A percentile compares a stretch with the other conserved stretches of the same genome.
phyloP scores from a whole-genome alignment of 2,888 invertebrate species.

The Himalopsyche tibetana region DNA sequence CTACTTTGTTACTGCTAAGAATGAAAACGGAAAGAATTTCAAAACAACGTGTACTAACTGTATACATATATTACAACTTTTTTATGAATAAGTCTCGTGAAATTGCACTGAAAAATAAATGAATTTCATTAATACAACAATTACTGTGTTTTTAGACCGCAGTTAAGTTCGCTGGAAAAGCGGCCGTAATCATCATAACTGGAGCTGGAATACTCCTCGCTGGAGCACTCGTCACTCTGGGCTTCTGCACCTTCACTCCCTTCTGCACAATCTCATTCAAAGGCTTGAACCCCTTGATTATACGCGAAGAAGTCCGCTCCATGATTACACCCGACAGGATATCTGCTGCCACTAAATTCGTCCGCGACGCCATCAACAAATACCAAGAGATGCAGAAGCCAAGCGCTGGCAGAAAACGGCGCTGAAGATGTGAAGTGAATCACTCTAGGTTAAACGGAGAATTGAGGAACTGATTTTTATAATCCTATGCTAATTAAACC shows the following conservation, averaged over 20 bases:
- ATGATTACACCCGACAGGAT: conserved; percentile 79
- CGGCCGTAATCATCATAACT: conserved; percentile 71
- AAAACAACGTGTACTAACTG: no score
- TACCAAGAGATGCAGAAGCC: conserved; percentile 69
- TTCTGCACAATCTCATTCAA: conserved; percentile 79
- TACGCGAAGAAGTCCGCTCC: conserved; percentile 76
- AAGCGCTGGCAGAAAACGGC: conserved; percentile 46
- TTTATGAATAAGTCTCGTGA: no score
- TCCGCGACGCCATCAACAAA: conserved; percentile 80
- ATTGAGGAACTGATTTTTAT: neutral
- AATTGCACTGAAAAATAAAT: no score
- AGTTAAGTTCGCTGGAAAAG: conserved; percentile 57
- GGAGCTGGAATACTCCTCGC: conserved; percentile 71
- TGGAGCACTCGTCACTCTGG: conserved; percentile 77
- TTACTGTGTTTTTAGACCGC: conserved; percentile 59
- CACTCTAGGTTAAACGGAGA: neutral
- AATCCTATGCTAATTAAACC: no score
- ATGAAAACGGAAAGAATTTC: no score
- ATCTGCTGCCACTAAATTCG: conserved; percentile 77
- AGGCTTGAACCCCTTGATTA: conserved; percentile 69
- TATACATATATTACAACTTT: no score
- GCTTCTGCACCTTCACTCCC: conserved; percentile 80
- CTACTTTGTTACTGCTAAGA: no score
- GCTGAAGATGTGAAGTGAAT: neutral
- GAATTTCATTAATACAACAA: no score